Evolutionary conservation across 2,113 vertebrate genomes (phyloP).

Genomic region (Oostethus manadensis): DNA sequence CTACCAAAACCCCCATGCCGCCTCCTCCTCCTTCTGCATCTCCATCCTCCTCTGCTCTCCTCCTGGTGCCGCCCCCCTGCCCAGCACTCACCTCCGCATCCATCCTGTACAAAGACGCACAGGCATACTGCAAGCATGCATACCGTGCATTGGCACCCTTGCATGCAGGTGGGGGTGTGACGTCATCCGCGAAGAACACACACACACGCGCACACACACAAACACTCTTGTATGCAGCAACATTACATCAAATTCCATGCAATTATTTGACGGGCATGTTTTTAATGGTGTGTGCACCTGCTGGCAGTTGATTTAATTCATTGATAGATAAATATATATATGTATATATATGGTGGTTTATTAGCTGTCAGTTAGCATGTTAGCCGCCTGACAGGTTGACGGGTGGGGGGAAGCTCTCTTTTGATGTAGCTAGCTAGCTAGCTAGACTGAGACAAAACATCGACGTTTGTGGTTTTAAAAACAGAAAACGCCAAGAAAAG

Average conservation of each 20-base stretch:
- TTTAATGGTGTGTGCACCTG: neutral
- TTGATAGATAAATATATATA: neutral
- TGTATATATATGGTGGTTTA: too few relatives aligned
- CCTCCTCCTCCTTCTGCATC: constrained; percentile 26
- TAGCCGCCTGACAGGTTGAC: constrained; percentile 5
- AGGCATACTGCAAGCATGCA: too few relatives aligned
- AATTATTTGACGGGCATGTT: neutral
- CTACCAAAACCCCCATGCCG: constrained; percentile 42
- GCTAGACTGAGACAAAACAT: constrained; percentile 6
- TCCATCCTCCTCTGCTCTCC: constrained; percentile 33
- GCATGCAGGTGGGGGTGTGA: neutral
- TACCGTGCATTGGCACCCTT: neutral
- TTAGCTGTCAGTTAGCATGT: neutral
- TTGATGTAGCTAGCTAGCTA: neutral
- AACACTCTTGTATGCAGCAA: neutral
- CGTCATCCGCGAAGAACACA: neutral
- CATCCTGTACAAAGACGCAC: constrained; percentile 49
- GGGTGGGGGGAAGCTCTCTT: constrained; percentile 3
- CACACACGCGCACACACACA: neutral
- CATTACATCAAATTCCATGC: too few relatives aligned
- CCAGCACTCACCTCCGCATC: constrained; percentile 56
- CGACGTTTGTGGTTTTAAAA: neutral
- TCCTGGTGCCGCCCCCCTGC: constrained; percentile 54
- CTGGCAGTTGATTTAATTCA: neutral
- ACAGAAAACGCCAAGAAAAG: neutral